Conservation (phyloP, 2,888 invertebrate species). For the Cloeon dipterum region DNA sequence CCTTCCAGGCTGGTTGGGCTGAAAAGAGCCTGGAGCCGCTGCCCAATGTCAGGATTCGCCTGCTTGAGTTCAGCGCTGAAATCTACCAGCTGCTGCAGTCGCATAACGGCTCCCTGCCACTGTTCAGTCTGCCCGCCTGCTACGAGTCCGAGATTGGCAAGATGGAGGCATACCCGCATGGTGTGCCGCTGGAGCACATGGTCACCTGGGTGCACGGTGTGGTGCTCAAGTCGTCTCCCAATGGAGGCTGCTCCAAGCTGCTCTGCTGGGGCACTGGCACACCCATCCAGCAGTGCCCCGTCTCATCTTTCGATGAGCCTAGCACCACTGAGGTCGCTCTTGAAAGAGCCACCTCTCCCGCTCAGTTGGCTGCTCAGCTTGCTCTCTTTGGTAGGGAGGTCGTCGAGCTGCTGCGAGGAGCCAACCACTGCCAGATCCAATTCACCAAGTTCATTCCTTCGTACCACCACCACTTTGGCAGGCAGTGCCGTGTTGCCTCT, state of each 20-base stretch:
- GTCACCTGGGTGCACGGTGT: constrained; percentile 63
- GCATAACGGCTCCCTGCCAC: constrained; percentile 43
- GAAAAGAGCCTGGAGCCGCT: constrained; percentile 23
- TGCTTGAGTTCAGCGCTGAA: constrained; percentile 37
- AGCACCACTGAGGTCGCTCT: not conserved
- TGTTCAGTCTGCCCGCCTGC: constrained; percentile 50
- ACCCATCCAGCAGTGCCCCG: not conserved
- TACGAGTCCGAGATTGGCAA: constrained; percentile 50
- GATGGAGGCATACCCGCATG: constrained; percentile 31
- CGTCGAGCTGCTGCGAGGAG: constrained; percentile 59
- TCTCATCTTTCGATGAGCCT: not conserved
- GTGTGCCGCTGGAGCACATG: constrained; percentile 75
- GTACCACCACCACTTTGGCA: constrained; percentile 89
- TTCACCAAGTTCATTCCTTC: constrained; percentile 78
- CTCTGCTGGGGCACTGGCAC: not conserved
- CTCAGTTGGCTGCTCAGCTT: constrained; percentile 38
- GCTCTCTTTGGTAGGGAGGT: constrained; percentile 69
- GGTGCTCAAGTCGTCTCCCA: constrained; percentile 12
- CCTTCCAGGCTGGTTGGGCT: constrained; percentile 17
- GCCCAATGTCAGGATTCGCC: constrained; percentile 29
- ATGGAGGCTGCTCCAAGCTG: constrained; percentile 5
- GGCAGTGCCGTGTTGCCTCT: constrained; percentile 86
- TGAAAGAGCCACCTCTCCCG: constrained; percentile 8
- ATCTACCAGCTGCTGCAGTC: constrained; percentile 41
- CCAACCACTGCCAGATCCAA: constrained; percentile 58